Base-by-base conservation (phyloP, 2,113 vertebrate genomes). In the Abramis brama region DNA sequence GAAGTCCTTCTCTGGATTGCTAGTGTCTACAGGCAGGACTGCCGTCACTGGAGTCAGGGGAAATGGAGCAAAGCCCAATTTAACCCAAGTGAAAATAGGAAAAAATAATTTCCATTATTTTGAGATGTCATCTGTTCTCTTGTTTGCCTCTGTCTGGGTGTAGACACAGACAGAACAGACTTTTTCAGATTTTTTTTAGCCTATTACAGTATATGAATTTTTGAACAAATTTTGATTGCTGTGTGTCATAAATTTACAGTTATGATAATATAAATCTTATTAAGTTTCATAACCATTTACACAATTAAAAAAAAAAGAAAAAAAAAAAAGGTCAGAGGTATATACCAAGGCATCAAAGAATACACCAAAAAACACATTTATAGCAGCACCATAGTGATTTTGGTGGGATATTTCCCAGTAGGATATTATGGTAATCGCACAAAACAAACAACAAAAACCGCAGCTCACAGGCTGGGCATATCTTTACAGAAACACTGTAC, bases 1-100 rank as follows among this genome's bases (percentile, higher is more conserved):
- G 47, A 87, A 86, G 73, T 77, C 84, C 60, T 87, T 85, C 47
- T 87, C 50, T 73, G 23, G 52, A 83, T 82, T 79, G 27, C 17
- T 23, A 73, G 7, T 59, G 23, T 52, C 47, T 55, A 0, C 47
- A 71, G 64, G 30, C n/a, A 75, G 36, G 39, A 33, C 80, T 62
- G 39, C 21, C 13, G 15, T 66, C 12, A 62, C n/a, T 57, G n/a
- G 30, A 74, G 81, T 17, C n/a, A 68, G 47, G 25, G 59, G 30
- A 64, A 47, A 75, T 47, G 13, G 1, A n/a, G 55, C 47, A 78
- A 60, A 30, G 36, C 13, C 8, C 11, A 19, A 17, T 60, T 43
- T 62, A 25, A 39, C 6, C 19, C 23, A 1, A 25, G 39, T 30
- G 59, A 79, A 60, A 77, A 78, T 6, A 15, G 15, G 19, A 17